phyloP scores from a whole-genome alignment of 2,797 vertebrate species.

The Oryzias dopingdopingensis region DNA sequence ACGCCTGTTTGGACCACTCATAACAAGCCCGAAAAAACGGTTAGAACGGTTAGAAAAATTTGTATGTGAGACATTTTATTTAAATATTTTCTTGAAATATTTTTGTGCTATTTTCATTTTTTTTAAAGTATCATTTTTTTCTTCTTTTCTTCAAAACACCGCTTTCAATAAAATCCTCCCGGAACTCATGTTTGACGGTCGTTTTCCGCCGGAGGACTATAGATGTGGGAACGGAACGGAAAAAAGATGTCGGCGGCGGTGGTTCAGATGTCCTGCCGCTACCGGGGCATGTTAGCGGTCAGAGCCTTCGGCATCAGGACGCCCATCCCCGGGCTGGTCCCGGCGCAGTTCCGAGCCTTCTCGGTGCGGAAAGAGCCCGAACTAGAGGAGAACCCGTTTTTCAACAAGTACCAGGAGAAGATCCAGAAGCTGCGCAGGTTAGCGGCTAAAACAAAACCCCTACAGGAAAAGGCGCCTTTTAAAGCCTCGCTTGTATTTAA shows the following conservation, averaged over 20 bases:
- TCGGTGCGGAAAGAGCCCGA: constrained; percentile 74
- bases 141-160: too few relatives aligned
- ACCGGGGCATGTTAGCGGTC: constrained; percentile 81
- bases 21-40: too few relatives aligned
- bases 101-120: not conserved
- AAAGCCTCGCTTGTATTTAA: too few relatives aligned
- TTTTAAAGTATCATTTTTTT: not conserved
- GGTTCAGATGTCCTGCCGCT: constrained; percentile 81
- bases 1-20: too few relatives aligned
- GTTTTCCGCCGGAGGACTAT: constrained; percentile 34
- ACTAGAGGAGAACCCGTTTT: constrained; percentile 87
- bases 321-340: constrained; percentile 75
- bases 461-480: too few relatives aligned
- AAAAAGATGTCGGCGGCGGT: constrained; percentile 82
- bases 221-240: constrained; percentile 57
- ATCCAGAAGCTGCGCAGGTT: constrained; percentile 90
- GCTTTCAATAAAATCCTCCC: not conserved
- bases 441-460: constrained; percentile 12
- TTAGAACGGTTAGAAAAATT: too few relatives aligned
- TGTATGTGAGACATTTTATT: too few relatives aligned
- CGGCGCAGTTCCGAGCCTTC: constrained; percentile 78
- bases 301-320: constrained; percentile 71
- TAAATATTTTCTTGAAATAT: too few relatives aligned
- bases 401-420: constrained; percentile 87
- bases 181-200: constrained; percentile 20